Evolutionary conservation across 2,797 vertebrate genomes (phyloP), one percentile per base, ranked within the genome.

Genomic region (Scarus forsteni): DNA sequence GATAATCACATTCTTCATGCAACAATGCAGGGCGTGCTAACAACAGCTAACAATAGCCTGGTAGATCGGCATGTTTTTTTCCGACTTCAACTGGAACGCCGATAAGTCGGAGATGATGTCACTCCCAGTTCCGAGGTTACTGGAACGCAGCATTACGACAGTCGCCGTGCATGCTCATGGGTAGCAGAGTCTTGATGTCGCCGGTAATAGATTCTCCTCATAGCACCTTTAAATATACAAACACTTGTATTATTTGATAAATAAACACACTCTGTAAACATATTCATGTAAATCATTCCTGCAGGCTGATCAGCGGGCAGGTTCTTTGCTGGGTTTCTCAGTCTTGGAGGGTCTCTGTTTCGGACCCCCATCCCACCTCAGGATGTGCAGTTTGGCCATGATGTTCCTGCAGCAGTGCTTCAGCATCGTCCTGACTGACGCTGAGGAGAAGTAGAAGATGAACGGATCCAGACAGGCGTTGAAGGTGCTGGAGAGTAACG

Each of bases 391-490:
- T 68, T 85, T 91, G 0, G 75, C 75, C 14, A 15, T 15, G 40
- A 95, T 14, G 73, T 60, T 85, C 16, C 64, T 70, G 70, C 89
- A 56, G 67, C 94, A 95, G 61, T 58, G 54, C 2, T 85, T 89
- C 11, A 96, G 82, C 43, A 94, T 92, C 3, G 80, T 90, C 8
- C 96, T 91, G 27, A 98, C 95, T 0, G 92, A 91, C 0, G 93
- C 91, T 0, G 96, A 97, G 0, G 96, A 97, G 81, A 96, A 96
- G 86, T 97, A 98, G 89, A 95, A 97, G 84, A 97, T 95, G 0
- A 97, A 63, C 0, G 97, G 96, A 50, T 98, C 97, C 6, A 97
- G 80, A 50, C 96, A 96, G 46, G 97, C 92, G 45, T 98, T 98
- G 52, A 97, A 85, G n/a, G 95, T 96, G 89, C 94, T 95, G 64